Percentiles rank a stretch among this genome's conserved stretches.
Conservation (phyloP, 1,140 invertebrate species). For the Ostrea denselamellosa region DNA sequence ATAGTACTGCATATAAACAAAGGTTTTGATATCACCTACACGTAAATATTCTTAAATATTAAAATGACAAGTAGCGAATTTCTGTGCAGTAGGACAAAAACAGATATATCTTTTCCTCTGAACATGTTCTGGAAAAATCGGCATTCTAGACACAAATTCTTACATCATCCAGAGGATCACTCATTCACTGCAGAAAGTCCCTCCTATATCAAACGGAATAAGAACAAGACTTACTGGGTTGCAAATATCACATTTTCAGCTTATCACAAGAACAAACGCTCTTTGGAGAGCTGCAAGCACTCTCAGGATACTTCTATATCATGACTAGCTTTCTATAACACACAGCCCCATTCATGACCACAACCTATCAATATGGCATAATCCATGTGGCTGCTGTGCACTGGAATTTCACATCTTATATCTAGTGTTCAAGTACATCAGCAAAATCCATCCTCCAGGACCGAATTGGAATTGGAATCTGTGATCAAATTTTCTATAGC, state of each 20-base stretch:
- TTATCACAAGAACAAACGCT: slow-evolving; percentile 20
- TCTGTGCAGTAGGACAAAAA: slow-evolving; percentile 3
- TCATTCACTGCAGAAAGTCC: neutral
- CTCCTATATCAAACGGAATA: neutral
- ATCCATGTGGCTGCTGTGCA: neutral
- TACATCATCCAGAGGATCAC: neutral
- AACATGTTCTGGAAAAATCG: neutral
- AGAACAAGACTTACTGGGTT: neutral
- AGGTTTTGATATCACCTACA: neutral
- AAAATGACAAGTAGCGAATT: neutral
- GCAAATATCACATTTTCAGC: slow-evolving; percentile 20
- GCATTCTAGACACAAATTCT: neutral
- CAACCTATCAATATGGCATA: neutral
- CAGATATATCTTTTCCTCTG: neutral
- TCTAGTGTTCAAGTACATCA: neutral
- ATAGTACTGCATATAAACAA: neutral
- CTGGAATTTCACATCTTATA: neutral
- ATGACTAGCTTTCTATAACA: slow-evolving; percentile 17
- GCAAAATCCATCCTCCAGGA: slow-evolving; percentile 46
- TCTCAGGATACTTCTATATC: neutral
- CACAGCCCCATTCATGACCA: neutral
- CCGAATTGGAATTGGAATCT: slow-evolving; percentile 50
- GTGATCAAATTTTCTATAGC: slow-evolving; percentile 42
- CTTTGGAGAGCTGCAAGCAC: neutral
- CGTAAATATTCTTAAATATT: neutral